Evolutionary conservation across 2,888 invertebrate genomes (phyloP).

Genomic region (Conistra vaccinii): DNA sequence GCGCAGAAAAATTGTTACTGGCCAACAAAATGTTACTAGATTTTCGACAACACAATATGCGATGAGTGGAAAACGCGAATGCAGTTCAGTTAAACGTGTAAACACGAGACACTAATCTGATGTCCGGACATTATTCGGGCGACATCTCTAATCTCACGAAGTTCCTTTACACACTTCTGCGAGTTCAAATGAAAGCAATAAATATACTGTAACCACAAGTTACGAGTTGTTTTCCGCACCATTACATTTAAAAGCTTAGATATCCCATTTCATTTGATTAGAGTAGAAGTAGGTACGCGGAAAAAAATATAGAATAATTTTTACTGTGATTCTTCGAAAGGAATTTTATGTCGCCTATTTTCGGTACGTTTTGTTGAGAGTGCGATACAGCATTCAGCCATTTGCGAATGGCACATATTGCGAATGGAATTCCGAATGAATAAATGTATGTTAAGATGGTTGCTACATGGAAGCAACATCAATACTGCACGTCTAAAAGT

Average conservation of each 20-base stretch:
- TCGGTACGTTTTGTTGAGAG: conserved; percentile 13
- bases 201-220: conserved; percentile 55
- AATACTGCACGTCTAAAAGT: conserved; percentile 2
- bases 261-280: conserved; percentile 41
- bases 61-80: neutral
- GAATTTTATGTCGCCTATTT: conserved; percentile 33
- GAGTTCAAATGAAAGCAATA: conserved; percentile 52
- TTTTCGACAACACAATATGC: too few species aligned
- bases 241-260: conserved; percentile 44
- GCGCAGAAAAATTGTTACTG: neutral
- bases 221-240: conserved; percentile 40
- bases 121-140: neutral
- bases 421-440: conserved; percentile 28
- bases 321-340: conserved; percentile 3
- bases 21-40: neutral
- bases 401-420: conserved; percentile 36
- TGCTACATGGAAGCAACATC: conserved; percentile 9
- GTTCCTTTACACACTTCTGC: conserved; percentile 17
- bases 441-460: neutral
- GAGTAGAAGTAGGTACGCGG: neutral
- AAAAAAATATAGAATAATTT: neutral
- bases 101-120: neutral
- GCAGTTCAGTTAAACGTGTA: neutral
- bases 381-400: conserved; percentile 43
- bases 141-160: conserved; percentile 14